Percentiles rank a stretch among this genome's conserved stretches.
Evolutionary conservation across 1,140 invertebrate genomes (phyloP).

Genomic region (Leptinotarsa undecemlineata): DNA sequence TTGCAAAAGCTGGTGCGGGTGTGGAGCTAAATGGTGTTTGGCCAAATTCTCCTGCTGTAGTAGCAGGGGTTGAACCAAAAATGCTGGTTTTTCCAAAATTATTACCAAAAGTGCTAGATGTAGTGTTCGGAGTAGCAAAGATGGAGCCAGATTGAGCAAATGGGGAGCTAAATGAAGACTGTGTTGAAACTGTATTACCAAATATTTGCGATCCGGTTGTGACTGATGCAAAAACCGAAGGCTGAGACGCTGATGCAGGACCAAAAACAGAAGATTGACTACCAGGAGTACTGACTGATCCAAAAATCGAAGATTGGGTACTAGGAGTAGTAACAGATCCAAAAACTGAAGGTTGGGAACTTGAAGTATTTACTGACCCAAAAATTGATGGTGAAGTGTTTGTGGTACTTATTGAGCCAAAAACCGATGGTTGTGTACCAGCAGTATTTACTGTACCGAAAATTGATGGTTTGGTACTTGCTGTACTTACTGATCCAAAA

Average conservation of each 20-base stretch:
- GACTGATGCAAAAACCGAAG: slow-evolving; percentile 24
- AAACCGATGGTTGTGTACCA: slow-evolving; percentile 8
- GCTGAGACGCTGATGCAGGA: slow-evolving; percentile 5
- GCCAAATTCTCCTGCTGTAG: slow-evolving; percentile 33
- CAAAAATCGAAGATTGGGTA: slow-evolving; percentile 28
- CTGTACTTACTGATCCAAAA: slow-evolving; percentile 26
- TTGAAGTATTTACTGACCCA: slow-evolving; percentile 24
- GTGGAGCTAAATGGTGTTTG: slow-evolving; percentile 21
- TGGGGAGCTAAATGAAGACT: slow-evolving; percentile 13
- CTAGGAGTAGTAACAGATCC: not conserved
- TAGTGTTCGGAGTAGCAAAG: slow-evolving; percentile 32
- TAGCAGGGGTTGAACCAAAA: slow-evolving; percentile 23
- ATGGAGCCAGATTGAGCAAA: slow-evolving; percentile 10
- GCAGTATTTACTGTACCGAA: slow-evolving; percentile 20
- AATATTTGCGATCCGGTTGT: slow-evolving; percentile 6
- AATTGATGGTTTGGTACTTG: slow-evolving; percentile 17
- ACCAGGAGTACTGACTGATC: slow-evolving; percentile 18
- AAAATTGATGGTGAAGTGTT: slow-evolving; percentile 23
- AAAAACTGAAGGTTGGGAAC: slow-evolving; percentile 33
- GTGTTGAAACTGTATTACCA: not conserved
- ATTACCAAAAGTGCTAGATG: slow-evolving; percentile 31
- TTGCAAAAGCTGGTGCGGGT: slow-evolving; percentile 40
- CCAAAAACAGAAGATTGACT: slow-evolving; percentile 24
- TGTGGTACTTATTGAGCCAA: not conserved
- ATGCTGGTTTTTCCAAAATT: slow-evolving; percentile 4